Base-by-base conservation (phyloP, 2,888 invertebrate species). In the Drosophila rubida region DNA sequence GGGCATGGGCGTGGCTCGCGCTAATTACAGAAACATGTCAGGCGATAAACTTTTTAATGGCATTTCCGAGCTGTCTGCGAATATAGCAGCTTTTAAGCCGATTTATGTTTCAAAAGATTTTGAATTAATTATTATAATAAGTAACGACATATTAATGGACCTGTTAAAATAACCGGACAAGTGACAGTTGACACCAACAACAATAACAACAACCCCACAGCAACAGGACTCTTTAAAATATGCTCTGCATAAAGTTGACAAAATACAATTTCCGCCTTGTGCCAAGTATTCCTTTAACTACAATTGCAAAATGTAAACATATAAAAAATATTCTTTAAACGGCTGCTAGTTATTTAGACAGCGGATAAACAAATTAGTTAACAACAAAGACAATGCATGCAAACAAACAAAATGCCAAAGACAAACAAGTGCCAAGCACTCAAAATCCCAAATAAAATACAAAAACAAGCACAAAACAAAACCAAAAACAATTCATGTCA, bases 91-190 rank as follows among this genome's bases (percentile, higher is more conserved):
- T 78, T 81, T 87, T 81, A 82, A 87, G 87, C 82, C 87, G 82
- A 76, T 87, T 82, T 81, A 58, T 60, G 63, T 63, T 65, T 53
- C 54, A 51, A 49, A 63, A 64, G 23, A 80, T 64, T 63, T 42
- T 65, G 59, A 75, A 87, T 87, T 82, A 82, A 82, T 80, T 84
- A 86, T 69, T 75, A 57, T 78, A 84, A 82, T 84, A 73, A 59
- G 51, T 66, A 54, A 58, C 42, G 81, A 71, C 87, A 75, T 75
- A 84, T 84, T 81, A 82, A 82, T 84, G 82, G 79, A 80, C 46
- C 30, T 54, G 11, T 41, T 45, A 30, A 9, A 45, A 39, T 42
- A 25, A 27, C 39, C 35, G 14, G 6, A 13, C 14, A 37, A 45
- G 6, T 27, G 35, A 51, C 50, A 53, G 25, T 39, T n/a, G n/a